Evolutionary conservation across 2,113 vertebrate genomes (phyloP).

Genomic region (Reinhardtius hippoglossoides): DNA sequence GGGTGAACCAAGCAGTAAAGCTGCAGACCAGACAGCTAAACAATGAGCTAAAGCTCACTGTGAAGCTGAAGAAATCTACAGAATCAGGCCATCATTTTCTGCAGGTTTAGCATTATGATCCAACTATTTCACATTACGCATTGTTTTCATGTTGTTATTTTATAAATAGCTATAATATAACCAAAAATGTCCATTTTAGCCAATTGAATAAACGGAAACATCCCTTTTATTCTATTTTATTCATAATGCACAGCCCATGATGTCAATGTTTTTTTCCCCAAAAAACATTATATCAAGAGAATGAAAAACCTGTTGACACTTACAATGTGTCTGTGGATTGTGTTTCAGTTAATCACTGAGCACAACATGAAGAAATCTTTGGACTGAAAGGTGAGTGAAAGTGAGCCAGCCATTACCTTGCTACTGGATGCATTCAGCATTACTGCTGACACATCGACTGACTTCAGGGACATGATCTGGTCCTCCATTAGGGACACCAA

Average conservation of each 20-base stretch:
- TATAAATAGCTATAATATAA: not conserved
- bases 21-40: not conserved
- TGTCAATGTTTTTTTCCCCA: too few species aligned
- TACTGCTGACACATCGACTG: conserved; percentile 86
- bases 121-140: not conserved
- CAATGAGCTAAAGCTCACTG: not conserved
- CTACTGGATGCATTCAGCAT: conserved; percentile 91
- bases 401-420: conserved; percentile 82
- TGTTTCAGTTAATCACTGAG: too few species aligned
- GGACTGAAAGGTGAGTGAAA: not conserved
- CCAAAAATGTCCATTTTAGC: too few species aligned
- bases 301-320: too few species aligned
- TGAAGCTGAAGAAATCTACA: too few species aligned
- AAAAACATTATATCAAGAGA: too few species aligned
- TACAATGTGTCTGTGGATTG: too few species aligned
- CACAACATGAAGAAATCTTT: not conserved
- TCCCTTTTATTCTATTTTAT: too few species aligned
- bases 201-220: too few species aligned
- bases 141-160: not conserved
- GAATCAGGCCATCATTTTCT: not conserved
- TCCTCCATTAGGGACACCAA: conserved; percentile 98
- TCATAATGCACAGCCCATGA: too few species aligned
- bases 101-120: too few species aligned
- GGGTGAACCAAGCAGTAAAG: too few species aligned
- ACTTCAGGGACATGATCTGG: conserved; percentile 93